Base-by-base conservation (phyloP, 2,888 invertebrate genomes). In the Meloe dianella region DNA sequence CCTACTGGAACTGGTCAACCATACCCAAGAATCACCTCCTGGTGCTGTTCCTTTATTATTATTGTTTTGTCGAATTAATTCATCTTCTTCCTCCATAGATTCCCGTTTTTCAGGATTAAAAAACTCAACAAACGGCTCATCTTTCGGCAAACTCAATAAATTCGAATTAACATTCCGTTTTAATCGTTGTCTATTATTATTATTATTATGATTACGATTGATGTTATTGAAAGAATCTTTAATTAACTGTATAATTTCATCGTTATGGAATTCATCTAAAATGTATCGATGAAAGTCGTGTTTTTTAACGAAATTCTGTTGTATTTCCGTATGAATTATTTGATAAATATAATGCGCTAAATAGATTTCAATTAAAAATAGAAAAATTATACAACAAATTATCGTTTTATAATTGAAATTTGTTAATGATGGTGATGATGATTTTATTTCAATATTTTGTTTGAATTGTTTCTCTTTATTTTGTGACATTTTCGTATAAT, bases 1-100 rank as follows among this genome's bases (percentile, higher is more conserved):
- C 74, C 94, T 89, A 38, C 94, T 94, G 77, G 94, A 93, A 71
- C 93, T 92, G 64, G 94, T 94, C 72, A 95, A 83, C 92, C 94
- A 95, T 72, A 95, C 91, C 93, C 93, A 94, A 27, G 91, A 90
- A 74, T 92, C 92, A 1, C 90, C 92, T 0, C 90, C 92, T 1
- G 91, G 90, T 0, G 90, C 89, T 0, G 90, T 88, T 0, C 90
- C 90, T 73, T 90, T 90, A 6, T 86, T 85, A 0, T 89, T 90
- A 0, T 88, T 88, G 67, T 85, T 86, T 64, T 86, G 85, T 80
- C 88, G 87, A 73, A 89, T 87, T 32, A 87, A 86, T 4, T 87
- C 87, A 71, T 91, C 91, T 73, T 89, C 90, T 67, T 89, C 89
- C 54, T 73, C 69, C 12, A 64, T 56, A 12, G 24, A 69, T 67